Conservation (phyloP, 1,140 invertebrate genomes). For the Euwallacea similis region DNA sequence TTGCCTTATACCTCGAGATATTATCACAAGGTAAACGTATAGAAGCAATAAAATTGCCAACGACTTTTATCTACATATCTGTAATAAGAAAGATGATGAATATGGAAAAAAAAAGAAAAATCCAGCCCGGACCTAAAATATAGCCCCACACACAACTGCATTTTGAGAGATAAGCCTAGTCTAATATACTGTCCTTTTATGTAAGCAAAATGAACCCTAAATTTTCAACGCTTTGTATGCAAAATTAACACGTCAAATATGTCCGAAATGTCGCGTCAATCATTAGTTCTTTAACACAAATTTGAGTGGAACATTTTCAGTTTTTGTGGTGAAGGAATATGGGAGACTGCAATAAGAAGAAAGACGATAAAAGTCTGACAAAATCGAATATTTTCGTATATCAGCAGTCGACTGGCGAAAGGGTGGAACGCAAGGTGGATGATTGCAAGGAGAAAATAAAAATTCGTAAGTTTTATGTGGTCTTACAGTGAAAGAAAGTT, state of each 20-base stretch:
- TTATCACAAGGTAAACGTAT: slow-evolving; percentile 40
- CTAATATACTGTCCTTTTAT: background rate
- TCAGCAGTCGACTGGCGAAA: slow-evolving; percentile 33
- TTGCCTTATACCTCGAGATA: slow-evolving; percentile 37
- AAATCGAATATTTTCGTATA: slow-evolving; percentile 43
- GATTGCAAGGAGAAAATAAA: slow-evolving; percentile 22
- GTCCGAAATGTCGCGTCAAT: no score
- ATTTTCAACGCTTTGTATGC: no score
- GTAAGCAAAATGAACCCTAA: no score
- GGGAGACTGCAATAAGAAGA: slow-evolving; percentile 8
- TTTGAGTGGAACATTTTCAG: background rate
- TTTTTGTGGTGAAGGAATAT: background rate
- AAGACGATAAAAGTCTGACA: slow-evolving; percentile 32
- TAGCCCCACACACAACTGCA: background rate
- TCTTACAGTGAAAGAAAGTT: no score
- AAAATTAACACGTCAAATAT: no score
- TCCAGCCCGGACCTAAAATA: slow-evolving; percentile 3
- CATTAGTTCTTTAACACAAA: background rate
- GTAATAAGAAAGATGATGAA: slow-evolving; percentile 35
- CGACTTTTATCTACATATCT: slow-evolving; percentile 34
- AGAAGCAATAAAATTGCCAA: slow-evolving; percentile 37
- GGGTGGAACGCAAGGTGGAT: slow-evolving; percentile 10
- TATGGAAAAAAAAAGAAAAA: slow-evolving; percentile 18
- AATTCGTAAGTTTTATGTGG: slow-evolving; percentile 26
- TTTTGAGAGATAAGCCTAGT: background rate